These are phyloP conservation scores for Abrostola triplasia DNA, from an alignment of 2,888 invertebrate species.

Conservation along the genomic window DNA sequence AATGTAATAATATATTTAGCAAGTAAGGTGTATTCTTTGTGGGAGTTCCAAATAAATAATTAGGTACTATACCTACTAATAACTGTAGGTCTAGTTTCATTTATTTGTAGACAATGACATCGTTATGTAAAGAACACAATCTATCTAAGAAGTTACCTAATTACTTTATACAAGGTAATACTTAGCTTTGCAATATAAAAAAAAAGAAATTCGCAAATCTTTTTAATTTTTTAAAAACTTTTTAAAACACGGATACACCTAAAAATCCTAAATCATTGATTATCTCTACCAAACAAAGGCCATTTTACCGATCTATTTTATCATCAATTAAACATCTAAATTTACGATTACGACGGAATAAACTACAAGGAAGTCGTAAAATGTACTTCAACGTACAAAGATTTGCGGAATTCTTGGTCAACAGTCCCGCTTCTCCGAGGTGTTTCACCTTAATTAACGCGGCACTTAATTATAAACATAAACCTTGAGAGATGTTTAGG, in stretches of 20 bases:
- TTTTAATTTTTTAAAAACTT: neutral
- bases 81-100: too few species aligned
- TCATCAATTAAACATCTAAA: constrained; percentile 19
- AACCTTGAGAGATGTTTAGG: constrained; percentile 63
- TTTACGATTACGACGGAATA: constrained; percentile 13
- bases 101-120: too few species aligned
- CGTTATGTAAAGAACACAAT: too few species aligned
- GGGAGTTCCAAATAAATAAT: too few species aligned
- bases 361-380: constrained; percentile 17
- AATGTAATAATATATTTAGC: too few species aligned
- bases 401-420: constrained; percentile 30
- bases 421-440: constrained; percentile 24
- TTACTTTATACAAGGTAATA: too few species aligned
- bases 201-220: too few species aligned
- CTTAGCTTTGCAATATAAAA: neutral
- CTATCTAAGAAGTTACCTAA: too few species aligned
- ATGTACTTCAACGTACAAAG: constrained; percentile 31
- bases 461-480: constrained; percentile 61
- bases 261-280: neutral
- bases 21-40: too few species aligned
- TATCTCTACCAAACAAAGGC: neutral
- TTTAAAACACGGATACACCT: neutral
- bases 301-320: constrained; percentile 13
- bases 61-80: too few species aligned
- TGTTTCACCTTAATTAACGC: constrained; percentile 59